These are phyloP conservation scores for Drosophila ochracea DNA, from an alignment of 2,888 invertebrate species.

Conservation along the genomic window DNA sequence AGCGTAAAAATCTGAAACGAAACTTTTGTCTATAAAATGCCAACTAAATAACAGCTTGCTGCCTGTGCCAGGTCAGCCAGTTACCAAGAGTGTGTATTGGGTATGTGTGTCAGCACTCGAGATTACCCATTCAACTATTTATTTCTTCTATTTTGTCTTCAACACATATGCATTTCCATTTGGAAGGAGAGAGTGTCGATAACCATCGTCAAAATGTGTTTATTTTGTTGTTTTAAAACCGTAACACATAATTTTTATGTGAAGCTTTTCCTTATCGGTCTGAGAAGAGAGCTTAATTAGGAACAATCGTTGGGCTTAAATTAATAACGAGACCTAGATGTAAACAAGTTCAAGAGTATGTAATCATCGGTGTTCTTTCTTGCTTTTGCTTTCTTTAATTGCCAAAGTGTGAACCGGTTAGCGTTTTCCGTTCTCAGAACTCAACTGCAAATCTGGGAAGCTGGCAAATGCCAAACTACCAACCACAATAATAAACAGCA, in stretches of 20 bases:
- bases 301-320: neutral
- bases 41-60: neutral
- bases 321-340: neutral
- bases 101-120: neutral
- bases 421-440: slow-evolving; percentile 22
- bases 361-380: neutral
- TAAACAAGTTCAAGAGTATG: neutral
- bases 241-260: neutral
- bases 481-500: slow-evolving; percentile 15
- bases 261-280: neutral
- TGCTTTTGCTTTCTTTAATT: slow-evolving; percentile 48
- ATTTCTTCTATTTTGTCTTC: neutral
- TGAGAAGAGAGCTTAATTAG: neutral
- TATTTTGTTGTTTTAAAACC: neutral
- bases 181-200: neutral
- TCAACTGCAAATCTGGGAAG: slow-evolving; percentile 40
- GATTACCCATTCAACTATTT: neutral
- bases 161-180: neutral
- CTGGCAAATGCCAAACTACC: slow-evolving; percentile 64
- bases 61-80: neutral
- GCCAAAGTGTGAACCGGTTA: slow-evolving; percentile 66
- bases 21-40: neutral
- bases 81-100: neutral
- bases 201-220: no score
- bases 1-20: neutral